A percentile compares a stretch with the other conserved stretches of the same genome.
Evolutionary conservation across 2,888 invertebrate species (phyloP).

Genomic region (Eutolmus rufibarbis): DNA sequence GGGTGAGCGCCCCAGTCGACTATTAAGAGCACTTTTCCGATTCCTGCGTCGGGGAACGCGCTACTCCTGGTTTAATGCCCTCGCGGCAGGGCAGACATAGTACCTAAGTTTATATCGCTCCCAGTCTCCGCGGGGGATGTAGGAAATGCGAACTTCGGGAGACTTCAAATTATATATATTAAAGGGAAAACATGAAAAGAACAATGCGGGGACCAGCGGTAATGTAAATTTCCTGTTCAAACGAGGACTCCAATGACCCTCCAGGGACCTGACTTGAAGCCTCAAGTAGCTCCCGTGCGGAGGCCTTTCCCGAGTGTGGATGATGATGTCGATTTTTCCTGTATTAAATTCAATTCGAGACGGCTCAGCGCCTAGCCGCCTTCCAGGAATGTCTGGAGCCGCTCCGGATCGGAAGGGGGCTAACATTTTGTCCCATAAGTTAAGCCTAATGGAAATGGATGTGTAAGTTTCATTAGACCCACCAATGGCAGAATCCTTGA

Average conservation of each 20-base stretch:
- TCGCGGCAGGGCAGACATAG: neutral
- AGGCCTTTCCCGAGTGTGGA: neutral
- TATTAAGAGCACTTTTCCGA: neutral
- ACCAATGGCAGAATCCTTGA: neutral
- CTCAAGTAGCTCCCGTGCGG: neutral
- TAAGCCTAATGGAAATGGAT: conserved; percentile 20
- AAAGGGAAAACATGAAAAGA: conserved; percentile 7
- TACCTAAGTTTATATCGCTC: neutral
- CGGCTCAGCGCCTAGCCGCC: neutral
- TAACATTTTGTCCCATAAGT: conserved; percentile 16
- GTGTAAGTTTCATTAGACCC: conserved; percentile 27
- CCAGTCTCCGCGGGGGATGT: neutral
- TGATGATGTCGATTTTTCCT: conserved; percentile 3
- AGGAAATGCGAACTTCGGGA: neutral
- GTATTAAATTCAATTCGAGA: conserved; percentile 15
- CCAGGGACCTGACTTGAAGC: conserved; percentile 20
- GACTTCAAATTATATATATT: neutral
- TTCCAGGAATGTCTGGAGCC: neutral
- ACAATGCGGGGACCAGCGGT: neutral
- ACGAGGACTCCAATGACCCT: conserved; percentile 28
- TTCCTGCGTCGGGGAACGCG: neutral
- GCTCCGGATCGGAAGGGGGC: neutral
- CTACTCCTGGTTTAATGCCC: neutral
- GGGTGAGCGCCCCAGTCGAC: neutral
- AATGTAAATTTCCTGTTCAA: conserved; percentile 39